Evolutionary conservation across 2,797 vertebrate genomes (phyloP), one percentile per base, ranked within the genome.

Genomic region (Fistularia commersonii): DNA sequence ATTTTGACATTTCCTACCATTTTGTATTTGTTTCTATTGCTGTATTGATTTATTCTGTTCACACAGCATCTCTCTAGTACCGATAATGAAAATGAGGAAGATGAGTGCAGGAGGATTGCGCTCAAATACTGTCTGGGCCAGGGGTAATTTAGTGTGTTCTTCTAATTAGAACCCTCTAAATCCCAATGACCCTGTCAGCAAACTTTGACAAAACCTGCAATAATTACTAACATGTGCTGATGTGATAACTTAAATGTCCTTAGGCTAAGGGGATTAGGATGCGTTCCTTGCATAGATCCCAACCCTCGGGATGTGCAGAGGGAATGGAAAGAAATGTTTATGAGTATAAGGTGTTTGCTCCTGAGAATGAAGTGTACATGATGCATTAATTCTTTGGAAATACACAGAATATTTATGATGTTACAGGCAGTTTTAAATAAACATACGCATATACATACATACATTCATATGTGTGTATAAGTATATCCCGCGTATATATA

Each of bases 91-190:
- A 74, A 70, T 56, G 51, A 69, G 49, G 33, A 40, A 49, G 51
- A 66, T 67, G 57, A 74, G 59, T 61, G 63, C 15, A 34, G 45
- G 45, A 54, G 56, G 56, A 35, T 52, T 64, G 50, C 57, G 60
- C 53, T 43, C 0, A 13, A 39, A 48, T 54, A 44, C 54, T 41
- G 41, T 36, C 43, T 54, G 48, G 53, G 76, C 72, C 69, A 56
- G 63, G 62, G 80, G 78, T 75, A 71, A 66, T 86, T 81, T 80
- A 75, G 73, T 74, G 66, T 76, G 62, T 79, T 83, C 69, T 76
- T 59, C 77, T 89, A 88, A 91, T 90, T 88, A 86, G 83, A 77
- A 65, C 74, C 58, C 64, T 68, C 56, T 58, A 80, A 86, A 84
- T 88, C 81, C 72, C 47, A 57, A 45, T 1, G 43, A 61, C 68